A percentile compares a stretch with the other conserved stretches of the same genome.
Evolutionary conservation across 2,797 vertebrate genomes (phyloP).

Genomic region (Sylvia borin): DNA sequence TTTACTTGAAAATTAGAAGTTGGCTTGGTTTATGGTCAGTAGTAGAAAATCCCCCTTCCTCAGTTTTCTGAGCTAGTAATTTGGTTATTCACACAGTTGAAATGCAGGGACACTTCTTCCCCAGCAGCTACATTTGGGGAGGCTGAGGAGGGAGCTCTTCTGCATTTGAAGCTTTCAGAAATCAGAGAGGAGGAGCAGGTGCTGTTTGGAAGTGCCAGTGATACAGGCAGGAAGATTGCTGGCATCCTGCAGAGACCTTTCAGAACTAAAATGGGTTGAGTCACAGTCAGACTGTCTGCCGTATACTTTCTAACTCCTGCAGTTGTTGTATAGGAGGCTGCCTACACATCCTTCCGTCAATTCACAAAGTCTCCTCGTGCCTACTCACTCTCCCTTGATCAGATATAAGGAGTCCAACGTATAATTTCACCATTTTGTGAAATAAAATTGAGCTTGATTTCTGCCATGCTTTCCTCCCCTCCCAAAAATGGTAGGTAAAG

Average conservation of each 20-base stretch:
- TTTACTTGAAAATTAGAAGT: neutral
- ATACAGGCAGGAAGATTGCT: conserved; percentile 20
- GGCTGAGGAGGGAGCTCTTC: neutral
- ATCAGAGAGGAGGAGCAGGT: conserved; percentile 2
- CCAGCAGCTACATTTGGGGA: neutral
- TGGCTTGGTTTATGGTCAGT: neutral
- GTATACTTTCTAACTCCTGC: neutral
- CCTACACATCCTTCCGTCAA: conserved; percentile 55
- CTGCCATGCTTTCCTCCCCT: neutral
- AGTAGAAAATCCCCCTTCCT: neutral
- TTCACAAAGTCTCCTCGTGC: conserved; percentile 35
- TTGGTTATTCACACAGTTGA: neutral
- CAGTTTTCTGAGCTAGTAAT: neutral
- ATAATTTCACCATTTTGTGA: conserved; percentile 23
- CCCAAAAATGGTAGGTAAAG: neutral
- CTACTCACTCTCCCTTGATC: conserved; percentile 48
- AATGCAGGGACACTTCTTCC: neutral
- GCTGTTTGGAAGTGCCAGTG: neutral
- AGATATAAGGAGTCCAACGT: conserved; percentile 1
- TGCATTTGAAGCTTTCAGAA: neutral
- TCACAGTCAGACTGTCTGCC: conserved; percentile 45
- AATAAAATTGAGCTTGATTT: conserved; percentile 7
- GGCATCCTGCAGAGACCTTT: conserved; percentile 45
- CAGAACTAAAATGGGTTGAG: conserved; percentile 38
- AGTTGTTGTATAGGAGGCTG: conserved; percentile 55